phyloP scores from a whole-genome alignment of 2,888 invertebrate species.

The Belgica antarctica region DNA sequence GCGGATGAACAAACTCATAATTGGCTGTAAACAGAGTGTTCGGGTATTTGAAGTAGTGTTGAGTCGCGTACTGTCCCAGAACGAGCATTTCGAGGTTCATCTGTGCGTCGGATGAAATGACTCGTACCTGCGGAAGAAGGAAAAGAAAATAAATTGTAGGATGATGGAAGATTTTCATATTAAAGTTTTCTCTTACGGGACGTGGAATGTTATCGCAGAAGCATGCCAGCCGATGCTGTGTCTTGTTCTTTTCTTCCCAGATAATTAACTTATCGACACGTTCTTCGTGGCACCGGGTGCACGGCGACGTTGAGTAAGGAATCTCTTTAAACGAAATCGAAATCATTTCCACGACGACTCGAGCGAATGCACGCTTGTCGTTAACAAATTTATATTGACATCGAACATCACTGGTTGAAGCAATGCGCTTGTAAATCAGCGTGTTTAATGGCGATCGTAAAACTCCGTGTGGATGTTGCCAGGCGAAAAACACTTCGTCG shows the following conservation, averaged over 20 bases:
- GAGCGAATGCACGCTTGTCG: conserved; percentile 74
- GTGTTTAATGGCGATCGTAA: conserved; percentile 83
- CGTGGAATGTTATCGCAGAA: conserved; percentile 66
- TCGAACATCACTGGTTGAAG: conserved; percentile 70
- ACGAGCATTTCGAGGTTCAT: conserved; percentile 78
- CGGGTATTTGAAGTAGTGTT: conserved; percentile 83
- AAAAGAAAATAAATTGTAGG: no score
- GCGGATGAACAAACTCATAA: conserved; percentile 87
- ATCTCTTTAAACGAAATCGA: conserved; percentile 82
- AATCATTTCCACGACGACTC: conserved; percentile 74
- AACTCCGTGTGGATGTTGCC: conserved; percentile 73
- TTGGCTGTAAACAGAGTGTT: conserved; percentile 80
- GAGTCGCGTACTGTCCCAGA: conserved; percentile 79
- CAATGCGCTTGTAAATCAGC: conserved; percentile 77
- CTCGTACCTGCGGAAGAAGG: no score
- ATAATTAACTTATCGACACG: conserved; percentile 79
- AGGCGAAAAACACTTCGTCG: conserved; percentile 83
- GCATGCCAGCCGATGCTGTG: conserved; percentile 69
- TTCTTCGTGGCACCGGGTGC: conserved; percentile 83
- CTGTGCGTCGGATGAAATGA: conserved; percentile 77
- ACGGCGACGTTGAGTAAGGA: conserved; percentile 74
- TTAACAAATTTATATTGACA: conserved; percentile 83
- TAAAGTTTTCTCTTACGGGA: no score
- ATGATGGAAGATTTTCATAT: no score
- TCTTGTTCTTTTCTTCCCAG: conserved; percentile 72